phyloP scores from a whole-genome alignment of 2,888 invertebrate genomes.

The Amorpha juglandis region DNA sequence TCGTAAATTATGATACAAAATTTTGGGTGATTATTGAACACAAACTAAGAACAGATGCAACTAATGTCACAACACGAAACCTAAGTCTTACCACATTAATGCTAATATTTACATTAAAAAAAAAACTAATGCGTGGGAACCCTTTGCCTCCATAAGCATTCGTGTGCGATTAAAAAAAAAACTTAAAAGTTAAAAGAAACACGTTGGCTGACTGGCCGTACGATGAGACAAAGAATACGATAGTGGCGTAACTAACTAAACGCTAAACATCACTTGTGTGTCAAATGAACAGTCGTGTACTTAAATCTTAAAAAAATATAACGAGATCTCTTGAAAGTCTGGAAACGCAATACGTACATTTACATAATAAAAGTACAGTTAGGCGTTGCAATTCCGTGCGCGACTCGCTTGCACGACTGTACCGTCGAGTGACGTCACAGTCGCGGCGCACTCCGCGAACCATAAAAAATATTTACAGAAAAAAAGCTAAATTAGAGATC shows the following conservation, averaged over 20 bases:
- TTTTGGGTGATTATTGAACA: slow-evolving; percentile 64
- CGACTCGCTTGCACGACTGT: slow-evolving; percentile 28
- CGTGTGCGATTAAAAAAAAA: slow-evolving; percentile 48
- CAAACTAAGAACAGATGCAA: slow-evolving; percentile 62
- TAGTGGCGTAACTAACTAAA: slow-evolving; percentile 48
- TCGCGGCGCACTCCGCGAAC: slow-evolving; percentile 4
- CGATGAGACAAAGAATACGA: slow-evolving; percentile 49
- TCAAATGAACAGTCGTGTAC: slow-evolving; percentile 77
- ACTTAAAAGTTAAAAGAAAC: slow-evolving; percentile 52
- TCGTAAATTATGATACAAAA: slow-evolving; percentile 59
- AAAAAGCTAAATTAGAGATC: not conserved
- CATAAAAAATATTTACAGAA: not conserved
- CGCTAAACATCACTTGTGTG: slow-evolving; percentile 71
- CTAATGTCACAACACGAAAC: slow-evolving; percentile 50
- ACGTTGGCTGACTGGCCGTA: slow-evolving; percentile 61
- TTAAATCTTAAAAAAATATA: slow-evolving; percentile 74
- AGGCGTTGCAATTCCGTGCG: slow-evolving; percentile 35
- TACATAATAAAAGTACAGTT: slow-evolving; percentile 64
- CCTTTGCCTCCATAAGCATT: slow-evolving; percentile 46
- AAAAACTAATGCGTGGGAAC: slow-evolving; percentile 31
- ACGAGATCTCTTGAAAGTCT: slow-evolving; percentile 85
- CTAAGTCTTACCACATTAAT: slow-evolving; percentile 52
- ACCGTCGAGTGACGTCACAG: slow-evolving; percentile 1
- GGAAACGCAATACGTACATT: slow-evolving; percentile 80
- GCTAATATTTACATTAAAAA: slow-evolving; percentile 62